phyloP scores from a whole-genome alignment of 1,140 invertebrate genomes.

The Matsumurasca onukii region DNA sequence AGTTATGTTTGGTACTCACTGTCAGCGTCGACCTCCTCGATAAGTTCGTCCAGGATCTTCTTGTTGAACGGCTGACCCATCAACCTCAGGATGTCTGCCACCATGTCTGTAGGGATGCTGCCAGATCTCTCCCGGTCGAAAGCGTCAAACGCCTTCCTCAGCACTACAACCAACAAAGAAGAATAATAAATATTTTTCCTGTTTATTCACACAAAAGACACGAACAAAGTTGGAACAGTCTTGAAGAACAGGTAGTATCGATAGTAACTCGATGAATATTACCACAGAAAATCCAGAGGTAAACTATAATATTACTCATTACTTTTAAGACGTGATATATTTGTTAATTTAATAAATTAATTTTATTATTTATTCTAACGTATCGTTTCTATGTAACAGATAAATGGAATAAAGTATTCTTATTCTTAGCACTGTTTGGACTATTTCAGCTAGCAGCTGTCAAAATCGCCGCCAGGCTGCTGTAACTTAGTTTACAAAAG shows the following conservation, averaged over 20 bases:
- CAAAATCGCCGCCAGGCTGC: no score
- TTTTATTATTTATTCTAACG: no score
- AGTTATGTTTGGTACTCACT: slow-evolving; percentile 62
- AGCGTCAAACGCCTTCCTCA: slow-evolving; percentile 94
- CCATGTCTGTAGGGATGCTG: slow-evolving; percentile 92
- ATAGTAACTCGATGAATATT: no score
- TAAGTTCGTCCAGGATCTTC: slow-evolving; percentile 90
- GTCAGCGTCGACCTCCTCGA: slow-evolving; percentile 94
- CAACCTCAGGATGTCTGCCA: slow-evolving; percentile 88
- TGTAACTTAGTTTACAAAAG: no score
- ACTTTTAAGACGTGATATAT: no score
- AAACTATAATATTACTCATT: no score
- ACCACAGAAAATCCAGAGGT: slow-evolving; percentile 7
- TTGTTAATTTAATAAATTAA: no score
- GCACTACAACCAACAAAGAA: slow-evolving; percentile 60
- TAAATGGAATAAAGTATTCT: no score
- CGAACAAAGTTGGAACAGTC: background rate
- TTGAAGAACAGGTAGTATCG: slow-evolving; percentile 2
- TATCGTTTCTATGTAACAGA: no score
- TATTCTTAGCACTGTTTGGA: no score
- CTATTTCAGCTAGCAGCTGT: no score
- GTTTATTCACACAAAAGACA: background rate
- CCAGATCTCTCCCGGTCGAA: slow-evolving; percentile 94
- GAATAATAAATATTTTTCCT: slow-evolving; percentile 40
- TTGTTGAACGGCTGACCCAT: slow-evolving; percentile 97